Percentiles rank a stretch among this genome's conserved stretches.
phyloP scores from a whole-genome alignment of 2,888 invertebrate genomes.

The Melieria picta region DNA sequence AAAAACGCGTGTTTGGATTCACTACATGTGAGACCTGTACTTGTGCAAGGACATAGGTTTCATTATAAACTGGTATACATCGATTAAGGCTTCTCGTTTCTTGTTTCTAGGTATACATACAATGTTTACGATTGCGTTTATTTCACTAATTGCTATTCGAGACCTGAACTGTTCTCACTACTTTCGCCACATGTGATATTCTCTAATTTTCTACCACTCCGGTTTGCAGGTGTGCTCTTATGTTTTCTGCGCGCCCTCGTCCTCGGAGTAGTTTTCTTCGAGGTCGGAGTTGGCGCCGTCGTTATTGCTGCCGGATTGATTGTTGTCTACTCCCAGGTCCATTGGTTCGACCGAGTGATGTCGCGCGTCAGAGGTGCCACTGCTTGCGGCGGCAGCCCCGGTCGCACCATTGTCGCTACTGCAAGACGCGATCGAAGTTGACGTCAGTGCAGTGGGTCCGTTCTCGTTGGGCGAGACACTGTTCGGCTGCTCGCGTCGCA shows the following conservation, averaged over 20 bases:
- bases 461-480: conserved; percentile 48
- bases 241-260: conserved; percentile 65
- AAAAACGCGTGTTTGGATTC: not conserved
- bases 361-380: conserved; percentile 51
- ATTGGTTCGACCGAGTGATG: conserved; percentile 64
- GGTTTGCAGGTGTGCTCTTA: conserved; percentile 44
- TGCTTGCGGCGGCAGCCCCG: conserved; percentile 37
- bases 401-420: not conserved
- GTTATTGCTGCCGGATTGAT: conserved; percentile 63
- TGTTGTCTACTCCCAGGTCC: conserved; percentile 63
- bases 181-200: not conserved
- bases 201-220: not conserved
- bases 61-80: conserved; percentile 64
- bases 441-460: conserved; percentile 42
- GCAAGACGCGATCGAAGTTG: conserved; percentile 2
- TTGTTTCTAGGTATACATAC: conserved; percentile 1
- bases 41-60: not conserved
- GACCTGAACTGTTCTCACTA: conserved; percentile 3
- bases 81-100: conserved; percentile 63
- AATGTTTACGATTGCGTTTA: conserved; percentile 1
- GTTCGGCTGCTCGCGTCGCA: conserved; percentile 51
- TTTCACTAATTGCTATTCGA: not conserved
- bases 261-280: conserved; percentile 65
- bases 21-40: not conserved
- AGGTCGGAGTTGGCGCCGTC: conserved; percentile 60